Conservation (phyloP, 2,888 invertebrate species). For the Chymomyza fuscimana region DNA sequence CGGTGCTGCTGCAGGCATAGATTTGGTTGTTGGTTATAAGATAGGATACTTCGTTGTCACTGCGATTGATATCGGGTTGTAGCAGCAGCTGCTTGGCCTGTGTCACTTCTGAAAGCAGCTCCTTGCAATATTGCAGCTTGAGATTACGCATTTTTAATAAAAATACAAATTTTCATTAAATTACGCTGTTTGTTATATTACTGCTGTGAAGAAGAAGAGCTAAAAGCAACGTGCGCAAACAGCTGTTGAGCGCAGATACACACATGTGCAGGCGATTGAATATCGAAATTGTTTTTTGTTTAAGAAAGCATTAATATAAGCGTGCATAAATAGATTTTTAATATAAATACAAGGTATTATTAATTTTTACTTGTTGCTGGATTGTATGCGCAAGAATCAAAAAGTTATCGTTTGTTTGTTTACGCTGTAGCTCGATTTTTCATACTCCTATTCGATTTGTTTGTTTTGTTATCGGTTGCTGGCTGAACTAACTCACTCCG, state of each 20-base stretch:
- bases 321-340: background rate
- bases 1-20: constrained; percentile 37
- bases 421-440: background rate
- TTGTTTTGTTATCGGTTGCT: background rate
- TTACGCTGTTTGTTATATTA: constrained; percentile 42
- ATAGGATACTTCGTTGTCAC: constrained; percentile 45
- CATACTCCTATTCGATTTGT: background rate
- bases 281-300: background rate
- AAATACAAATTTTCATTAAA: constrained; percentile 31
- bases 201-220: constrained; percentile 9
- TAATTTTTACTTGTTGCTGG: too few relatives aligned
- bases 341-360: too few relatives aligned
- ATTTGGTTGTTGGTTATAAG: constrained; percentile 61
- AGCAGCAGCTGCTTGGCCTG: constrained; percentile 61
- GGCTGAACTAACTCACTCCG: background rate
- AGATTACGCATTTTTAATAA: constrained; percentile 72
- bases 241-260: background rate
- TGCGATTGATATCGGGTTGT: constrained; percentile 55
- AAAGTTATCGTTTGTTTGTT: background rate
- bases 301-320: background rate
- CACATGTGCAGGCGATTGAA: background rate
- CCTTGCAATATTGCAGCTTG: constrained; percentile 68
- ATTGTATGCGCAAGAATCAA: too few relatives aligned
- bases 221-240: constrained; percentile 22
- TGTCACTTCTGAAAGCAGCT: constrained; percentile 40